Base-by-base conservation (phyloP, 2,113 vertebrate species). In the Butorides virescens region DNA sequence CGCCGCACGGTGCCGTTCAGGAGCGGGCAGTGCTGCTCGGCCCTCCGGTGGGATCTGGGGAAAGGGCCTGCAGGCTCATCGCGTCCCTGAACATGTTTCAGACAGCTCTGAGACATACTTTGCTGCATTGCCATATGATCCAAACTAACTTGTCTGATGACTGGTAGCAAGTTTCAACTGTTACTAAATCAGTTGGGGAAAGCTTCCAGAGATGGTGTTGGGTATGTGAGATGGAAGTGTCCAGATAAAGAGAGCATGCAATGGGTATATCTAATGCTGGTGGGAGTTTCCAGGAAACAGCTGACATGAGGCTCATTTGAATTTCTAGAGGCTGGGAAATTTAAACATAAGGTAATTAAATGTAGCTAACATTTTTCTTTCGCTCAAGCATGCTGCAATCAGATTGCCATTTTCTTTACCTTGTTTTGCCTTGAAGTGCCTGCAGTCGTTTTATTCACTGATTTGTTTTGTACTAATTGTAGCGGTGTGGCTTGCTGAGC, bases 1-100 rank as follows among this genome's bases (percentile, higher is more conserved):
- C 0, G 7, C 12, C 1, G 0, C 1, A 2, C 8, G 4, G 58
- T 29, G 39, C 39, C 5, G 0, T 27, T n/a, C 2, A 3, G 11
- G n/a, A 21, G 20, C 2, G 0, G 39, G 25, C n/a, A 37, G 52
- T 2, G 34, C 49, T 55, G n/a, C 7, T 18, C 4, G 2, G 44
- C 36, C 26, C 42, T 12, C 56, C 0, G 0, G 10, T 21, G 61
- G 32, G 32, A 15, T 14, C 22, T 50, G 32, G 37, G 52, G 46
- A 78, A 49, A 39, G 63, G 58, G 5, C 59, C 50, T 2, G 0
- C 14, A 14, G 39, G 55, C 52, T 82, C 49, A 7, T 2, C 2
- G 1, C 0, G 0, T 47, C 55, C 66, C 50, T 50, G 25, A 34
- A 50, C 21, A 4, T 0, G 2, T 67, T 87, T 34, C 36, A 23